phyloP scores from a whole-genome alignment of 2,888 invertebrate species.

The Bembecia ichneumoniformis region DNA sequence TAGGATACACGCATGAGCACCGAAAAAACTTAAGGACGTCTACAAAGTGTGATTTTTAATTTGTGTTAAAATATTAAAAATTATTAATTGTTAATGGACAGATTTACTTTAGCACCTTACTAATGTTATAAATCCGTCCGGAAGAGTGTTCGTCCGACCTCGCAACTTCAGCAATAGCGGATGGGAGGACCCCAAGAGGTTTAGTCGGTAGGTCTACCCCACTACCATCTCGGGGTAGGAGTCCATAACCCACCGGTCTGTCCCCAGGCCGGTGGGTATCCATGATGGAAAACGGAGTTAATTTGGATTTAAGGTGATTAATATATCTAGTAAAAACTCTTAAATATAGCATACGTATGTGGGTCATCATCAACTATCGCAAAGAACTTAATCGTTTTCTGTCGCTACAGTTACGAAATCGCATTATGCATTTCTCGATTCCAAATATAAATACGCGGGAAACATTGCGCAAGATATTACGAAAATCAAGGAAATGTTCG shows the following conservation, averaged over 20 bases:
- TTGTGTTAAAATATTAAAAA: neutral
- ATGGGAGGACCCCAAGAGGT: too few relatives aligned
- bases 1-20: constrained; percentile 48
- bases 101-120: neutral
- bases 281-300: too few relatives aligned
- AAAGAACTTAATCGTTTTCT: constrained; percentile 33
- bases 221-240: too few relatives aligned
- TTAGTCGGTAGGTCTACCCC: too few relatives aligned
- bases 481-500: too few relatives aligned
- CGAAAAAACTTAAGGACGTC: constrained; percentile 29
- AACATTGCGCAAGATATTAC: constrained; percentile 9
- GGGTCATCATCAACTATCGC: constrained; percentile 43
- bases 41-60: constrained; percentile 11
- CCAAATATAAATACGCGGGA: constrained; percentile 22
- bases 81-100: too few relatives aligned
- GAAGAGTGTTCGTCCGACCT: too few relatives aligned
- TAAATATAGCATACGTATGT: constrained; percentile 41
- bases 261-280: too few relatives aligned
- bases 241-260: too few relatives aligned
- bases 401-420: constrained; percentile 39
- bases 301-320: neutral
- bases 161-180: too few relatives aligned
- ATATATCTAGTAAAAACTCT: too few relatives aligned
- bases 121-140: neutral
- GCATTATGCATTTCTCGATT: constrained; percentile 20